A percentile compares a stretch with the other conserved stretches of the same genome.
Conservation (phyloP, 2,797 vertebrate species). For the Gila robusta region DNA sequence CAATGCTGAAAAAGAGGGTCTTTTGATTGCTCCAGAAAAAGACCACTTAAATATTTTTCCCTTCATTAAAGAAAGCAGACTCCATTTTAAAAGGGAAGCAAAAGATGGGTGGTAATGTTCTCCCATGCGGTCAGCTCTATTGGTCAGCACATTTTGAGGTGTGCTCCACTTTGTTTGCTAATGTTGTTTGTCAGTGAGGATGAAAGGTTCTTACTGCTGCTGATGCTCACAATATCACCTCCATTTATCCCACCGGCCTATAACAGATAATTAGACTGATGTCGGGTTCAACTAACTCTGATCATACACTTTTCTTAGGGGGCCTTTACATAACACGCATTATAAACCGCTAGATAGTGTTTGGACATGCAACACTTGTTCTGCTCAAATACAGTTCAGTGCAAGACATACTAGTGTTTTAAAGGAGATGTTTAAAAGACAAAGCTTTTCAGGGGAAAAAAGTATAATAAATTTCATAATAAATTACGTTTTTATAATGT, state of each 20-base stretch:
- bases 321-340: not conserved
- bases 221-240: constrained; percentile 26
- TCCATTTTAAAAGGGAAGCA: constrained; percentile 16
- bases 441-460: not conserved
- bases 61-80: constrained; percentile 20
- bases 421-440: not conserved
- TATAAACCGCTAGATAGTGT: not conserved
- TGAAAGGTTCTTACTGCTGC: constrained; percentile 29
- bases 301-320: not conserved
- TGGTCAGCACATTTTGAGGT: constrained; percentile 34
- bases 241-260: not conserved
- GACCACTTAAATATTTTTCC: constrained; percentile 44
- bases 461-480: too few relatives aligned
- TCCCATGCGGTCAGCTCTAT: constrained; percentile 11
- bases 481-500: not conserved
- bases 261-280: not conserved
- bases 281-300: not conserved
- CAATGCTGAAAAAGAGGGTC: constrained; percentile 51
- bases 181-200: constrained; percentile 32
- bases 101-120: constrained; percentile 2
- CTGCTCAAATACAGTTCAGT: not conserved
- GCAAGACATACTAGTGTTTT: not conserved
- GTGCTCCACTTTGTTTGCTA: constrained; percentile 29
- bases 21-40: constrained; percentile 46
- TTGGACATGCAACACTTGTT: not conserved